These are phyloP conservation scores for Microchrysa polita DNA, from an alignment of 2,888 invertebrate genomes.

Conservation along the genomic window DNA sequence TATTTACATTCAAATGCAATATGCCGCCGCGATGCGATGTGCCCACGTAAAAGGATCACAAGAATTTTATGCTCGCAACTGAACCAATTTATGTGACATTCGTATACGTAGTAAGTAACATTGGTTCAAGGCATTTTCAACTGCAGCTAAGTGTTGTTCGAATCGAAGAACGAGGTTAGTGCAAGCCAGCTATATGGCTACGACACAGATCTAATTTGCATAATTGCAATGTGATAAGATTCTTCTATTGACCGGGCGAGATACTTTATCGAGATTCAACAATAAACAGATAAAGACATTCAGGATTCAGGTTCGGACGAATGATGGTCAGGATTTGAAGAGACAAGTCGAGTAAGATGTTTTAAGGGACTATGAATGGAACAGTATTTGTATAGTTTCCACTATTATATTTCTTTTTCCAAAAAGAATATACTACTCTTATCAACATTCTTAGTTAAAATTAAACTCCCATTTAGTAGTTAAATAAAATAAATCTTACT, in stretches of 20 bases:
- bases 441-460: too few species aligned
- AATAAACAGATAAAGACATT: slow-evolving; percentile 14
- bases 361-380: too few species aligned
- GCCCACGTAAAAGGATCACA: slow-evolving; percentile 18
- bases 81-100: slow-evolving; percentile 27
- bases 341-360: too few species aligned
- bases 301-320: not conserved
- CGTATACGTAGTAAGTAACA: too few species aligned
- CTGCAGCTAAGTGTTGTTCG: not conserved
- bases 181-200: not conserved
- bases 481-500: too few species aligned
- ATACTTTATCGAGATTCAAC: slow-evolving; percentile 12
- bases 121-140: not conserved
- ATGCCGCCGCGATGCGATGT: not conserved
- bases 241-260: not conserved
- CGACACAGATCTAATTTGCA: slow-evolving; percentile 22
- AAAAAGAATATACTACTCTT: too few species aligned
- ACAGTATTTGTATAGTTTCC: too few species aligned
- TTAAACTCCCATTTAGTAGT: too few species aligned
- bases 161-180: not conserved
- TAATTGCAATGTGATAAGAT: slow-evolving; percentile 31
- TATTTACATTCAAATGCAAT: not conserved
- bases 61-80: slow-evolving; percentile 21
- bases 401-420: too few species aligned
- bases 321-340: not conserved